These are phyloP conservation scores for Cyclophora albipunctata DNA, from an alignment of 2,888 invertebrate genomes.

Conservation along the genomic window DNA sequence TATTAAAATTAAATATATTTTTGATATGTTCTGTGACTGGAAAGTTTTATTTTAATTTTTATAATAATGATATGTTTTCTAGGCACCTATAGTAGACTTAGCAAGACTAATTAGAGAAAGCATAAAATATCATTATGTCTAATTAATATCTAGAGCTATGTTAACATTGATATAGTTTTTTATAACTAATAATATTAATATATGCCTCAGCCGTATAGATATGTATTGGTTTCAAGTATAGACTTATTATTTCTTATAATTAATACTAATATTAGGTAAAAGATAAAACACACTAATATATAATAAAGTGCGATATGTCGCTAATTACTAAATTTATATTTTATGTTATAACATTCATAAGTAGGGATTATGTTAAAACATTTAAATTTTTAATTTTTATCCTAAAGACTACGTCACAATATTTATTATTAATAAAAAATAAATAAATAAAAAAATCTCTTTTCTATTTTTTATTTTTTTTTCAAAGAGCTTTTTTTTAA, in stretches of 20 bases:
- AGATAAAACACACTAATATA: conserved; percentile 53
- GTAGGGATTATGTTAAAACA: conserved; percentile 31
- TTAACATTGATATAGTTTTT: too few relatives aligned
- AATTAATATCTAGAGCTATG: too few relatives aligned
- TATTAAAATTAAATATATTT: too few relatives aligned
- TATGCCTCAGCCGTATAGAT: conserved; percentile 74
- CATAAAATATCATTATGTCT: too few relatives aligned
- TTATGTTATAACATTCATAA: conserved; percentile 44
- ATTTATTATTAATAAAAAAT: conserved; percentile 15
- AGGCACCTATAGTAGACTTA: conserved; percentile 52
- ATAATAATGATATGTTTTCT: conserved; percentile 50
- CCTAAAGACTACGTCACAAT: conserved; percentile 25
- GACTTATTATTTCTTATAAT: conserved; percentile 41
- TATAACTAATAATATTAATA: conserved; percentile 36
- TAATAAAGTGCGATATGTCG: conserved; percentile 34
- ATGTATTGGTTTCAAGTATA: conserved; percentile 69
- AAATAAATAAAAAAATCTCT: conserved; percentile 6
- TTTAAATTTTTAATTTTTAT: conserved; percentile 30
- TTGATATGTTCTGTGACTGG: too few relatives aligned
- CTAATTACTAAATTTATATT: conserved; percentile 18
- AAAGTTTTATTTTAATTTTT: conserved; percentile 18
- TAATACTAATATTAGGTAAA: conserved; percentile 44
- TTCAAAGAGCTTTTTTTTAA: conserved; percentile 33
- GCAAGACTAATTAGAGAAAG: too few relatives aligned
- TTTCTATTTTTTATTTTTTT: conserved; percentile 34